Percentiles rank a stretch among this genome's conserved stretches.
These are phyloP conservation scores for Anguilla pacifica DNA, from an alignment of 2,797 vertebrate genomes.

Conservation along the genomic window DNA sequence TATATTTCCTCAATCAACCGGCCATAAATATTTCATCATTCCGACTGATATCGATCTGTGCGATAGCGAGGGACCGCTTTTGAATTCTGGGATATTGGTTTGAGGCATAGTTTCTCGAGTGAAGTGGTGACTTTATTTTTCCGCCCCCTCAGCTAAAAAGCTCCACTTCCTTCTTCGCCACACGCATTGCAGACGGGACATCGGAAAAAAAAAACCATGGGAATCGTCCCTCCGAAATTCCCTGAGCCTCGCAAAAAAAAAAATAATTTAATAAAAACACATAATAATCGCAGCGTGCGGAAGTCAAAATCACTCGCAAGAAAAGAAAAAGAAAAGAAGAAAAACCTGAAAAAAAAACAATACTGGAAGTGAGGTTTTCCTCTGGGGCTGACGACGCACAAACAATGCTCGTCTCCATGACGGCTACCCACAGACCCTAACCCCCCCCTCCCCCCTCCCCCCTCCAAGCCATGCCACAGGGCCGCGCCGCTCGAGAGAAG, in stretches of 20 bases:
- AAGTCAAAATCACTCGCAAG: neutral
- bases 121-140: neutral
- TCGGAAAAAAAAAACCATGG: neutral
- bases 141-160: neutral
- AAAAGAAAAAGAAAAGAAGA: neutral
- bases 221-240: neutral
- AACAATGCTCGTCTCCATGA: neutral
- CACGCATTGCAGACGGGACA: neutral
- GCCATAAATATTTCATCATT: conserved; percentile 7
- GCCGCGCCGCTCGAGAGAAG: neutral
- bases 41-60: neutral
- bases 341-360: neutral
- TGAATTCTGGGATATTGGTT: neutral
- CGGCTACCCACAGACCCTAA: neutral
- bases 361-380: neutral
- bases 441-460: neutral
- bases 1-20: neutral
- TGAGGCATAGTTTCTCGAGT: neutral
- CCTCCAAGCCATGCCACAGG: neutral
- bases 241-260: neutral
- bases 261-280: neutral
- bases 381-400: neutral
- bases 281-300: neutral
- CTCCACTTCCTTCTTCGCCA: neutral
- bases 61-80: neutral